Conservation (phyloP, 2,797 vertebrate genomes). For the Ctenochaetus hawaiiensis region DNA sequence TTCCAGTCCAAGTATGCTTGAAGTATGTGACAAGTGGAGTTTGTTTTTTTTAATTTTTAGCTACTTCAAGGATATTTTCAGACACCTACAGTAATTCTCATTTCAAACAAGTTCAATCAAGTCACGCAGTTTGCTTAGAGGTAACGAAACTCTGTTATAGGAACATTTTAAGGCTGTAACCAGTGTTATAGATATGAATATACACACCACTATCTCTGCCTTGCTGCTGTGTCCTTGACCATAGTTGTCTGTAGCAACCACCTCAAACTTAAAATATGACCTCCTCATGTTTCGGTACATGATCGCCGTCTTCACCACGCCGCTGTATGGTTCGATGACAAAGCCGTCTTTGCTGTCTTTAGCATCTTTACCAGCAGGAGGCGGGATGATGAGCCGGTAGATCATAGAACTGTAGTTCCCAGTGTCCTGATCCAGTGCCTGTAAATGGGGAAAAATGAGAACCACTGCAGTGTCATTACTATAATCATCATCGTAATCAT, state of each 20-base stretch:
- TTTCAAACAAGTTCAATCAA: neutral
- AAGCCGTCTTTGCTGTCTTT: conserved; percentile 92
- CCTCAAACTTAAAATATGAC: conserved; percentile 97
- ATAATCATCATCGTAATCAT: conserved; percentile 23
- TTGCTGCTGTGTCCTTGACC: conserved; percentile 95
- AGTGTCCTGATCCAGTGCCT: conserved; percentile 96
- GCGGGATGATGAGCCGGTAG: conserved; percentile 92
- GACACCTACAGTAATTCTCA: conserved; percentile 14
- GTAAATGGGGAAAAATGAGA: conserved; percentile 20
- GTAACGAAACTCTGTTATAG: neutral
- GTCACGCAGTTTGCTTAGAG: conserved; percentile 2
- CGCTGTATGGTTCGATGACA: conserved; percentile 93
- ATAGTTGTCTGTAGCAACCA: conserved; percentile 94
- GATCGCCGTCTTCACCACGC: conserved; percentile 97
- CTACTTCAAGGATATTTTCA: conserved; percentile 11
- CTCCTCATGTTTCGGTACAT: conserved; percentile 98
- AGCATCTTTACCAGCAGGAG: conserved; percentile 83
- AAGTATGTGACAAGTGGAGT: conserved; percentile 4
- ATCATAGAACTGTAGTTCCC: conserved; percentile 96
- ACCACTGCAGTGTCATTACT: neutral
- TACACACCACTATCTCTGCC: conserved; percentile 93
- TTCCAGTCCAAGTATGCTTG: conserved; percentile 5
- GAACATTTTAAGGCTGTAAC: conserved; percentile 13
- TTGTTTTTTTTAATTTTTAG: neutral
- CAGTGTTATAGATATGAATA: conserved; percentile 3